phyloP scores from a whole-genome alignment of 2,888 invertebrate species.

The Stenolophus ochropezus region DNA sequence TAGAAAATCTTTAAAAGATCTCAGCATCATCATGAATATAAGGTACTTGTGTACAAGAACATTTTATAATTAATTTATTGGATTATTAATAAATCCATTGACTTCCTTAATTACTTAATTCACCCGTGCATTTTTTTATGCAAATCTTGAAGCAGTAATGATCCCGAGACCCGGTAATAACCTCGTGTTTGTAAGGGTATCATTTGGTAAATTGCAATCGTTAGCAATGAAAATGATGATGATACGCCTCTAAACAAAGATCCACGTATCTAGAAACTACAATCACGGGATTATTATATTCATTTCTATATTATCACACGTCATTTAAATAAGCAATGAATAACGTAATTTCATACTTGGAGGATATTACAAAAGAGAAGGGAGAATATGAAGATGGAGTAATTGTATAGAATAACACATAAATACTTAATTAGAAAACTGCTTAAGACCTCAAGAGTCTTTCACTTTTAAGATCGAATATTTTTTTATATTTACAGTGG shows the following conservation, averaged over 20 bases:
- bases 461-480: too few species aligned
- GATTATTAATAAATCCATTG: slow-evolving; percentile 1
- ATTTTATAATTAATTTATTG: slow-evolving; percentile 9
- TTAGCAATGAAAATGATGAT: slow-evolving; percentile 8
- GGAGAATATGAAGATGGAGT: not conserved
- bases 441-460: too few species aligned
- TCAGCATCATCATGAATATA: not conserved
- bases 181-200: slow-evolving; percentile 3
- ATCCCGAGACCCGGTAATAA: not conserved
- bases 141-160: slow-evolving; percentile 5
- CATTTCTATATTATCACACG: not conserved
- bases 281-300: not conserved
- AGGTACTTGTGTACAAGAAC: not conserved
- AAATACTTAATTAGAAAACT: not conserved
- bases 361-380: not conserved
- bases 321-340: not conserved
- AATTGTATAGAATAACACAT: not conserved
- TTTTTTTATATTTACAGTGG: too few species aligned
- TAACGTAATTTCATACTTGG: not conserved
- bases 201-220: slow-evolving; percentile 7
- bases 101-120: slow-evolving; percentile 16
- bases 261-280: not conserved
- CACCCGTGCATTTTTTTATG: slow-evolving; percentile 2
- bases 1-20: too few species aligned
- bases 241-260: not conserved